Base-by-base conservation (phyloP, 2,888 invertebrate species). In the Drosophila borealis region DNA sequence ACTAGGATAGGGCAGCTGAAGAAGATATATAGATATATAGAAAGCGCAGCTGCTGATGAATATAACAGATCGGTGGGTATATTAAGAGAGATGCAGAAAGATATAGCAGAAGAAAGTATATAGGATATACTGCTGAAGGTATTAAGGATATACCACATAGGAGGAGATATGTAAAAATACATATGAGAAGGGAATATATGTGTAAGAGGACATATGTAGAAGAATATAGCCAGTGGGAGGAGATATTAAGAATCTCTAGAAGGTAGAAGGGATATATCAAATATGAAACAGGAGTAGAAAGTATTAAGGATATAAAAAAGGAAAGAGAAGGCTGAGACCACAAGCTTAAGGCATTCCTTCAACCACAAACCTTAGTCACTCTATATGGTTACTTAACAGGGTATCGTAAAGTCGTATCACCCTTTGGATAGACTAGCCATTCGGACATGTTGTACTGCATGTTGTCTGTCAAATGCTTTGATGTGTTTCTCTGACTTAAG, bases 381-480 rank as follows among this genome's bases (percentile, higher is more conserved):
- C 5, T 17, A 10, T 9, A n/a, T 9, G 10, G 29, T 11, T 50
- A 50, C n/a, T 21, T 50, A n/a, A 21, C 21, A 77, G 77, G 62
- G 74, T 66, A 63, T 45, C 2, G 0, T 0, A 2, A 1, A 49
- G 62, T 59, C 56, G n/a, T 1, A 21, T 17, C 29, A 25, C 2
- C 9, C 11, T 17, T 5, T 4, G 3, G 1, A n/a, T 2, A 6
- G 9, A n/a, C 33, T 17, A 42, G 37, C 8, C 41, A 55, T 29
- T 65, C 29, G 54, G 62, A 73, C 74, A 78, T 67, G 49, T 57
- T 56, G 56, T 46, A 57, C 44, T 67, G 66, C 49, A 60, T 72
- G 63, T 68, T 68, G 63, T 77, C 72, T 68, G 78, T 75, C 74
- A 78, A 75, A 55, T 59, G 74, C 84, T 82, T 87, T 82, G 81